Evolutionary conservation across 2,888 invertebrate genomes (phyloP).

Genomic region (Anoplius nigerrimus): DNA sequence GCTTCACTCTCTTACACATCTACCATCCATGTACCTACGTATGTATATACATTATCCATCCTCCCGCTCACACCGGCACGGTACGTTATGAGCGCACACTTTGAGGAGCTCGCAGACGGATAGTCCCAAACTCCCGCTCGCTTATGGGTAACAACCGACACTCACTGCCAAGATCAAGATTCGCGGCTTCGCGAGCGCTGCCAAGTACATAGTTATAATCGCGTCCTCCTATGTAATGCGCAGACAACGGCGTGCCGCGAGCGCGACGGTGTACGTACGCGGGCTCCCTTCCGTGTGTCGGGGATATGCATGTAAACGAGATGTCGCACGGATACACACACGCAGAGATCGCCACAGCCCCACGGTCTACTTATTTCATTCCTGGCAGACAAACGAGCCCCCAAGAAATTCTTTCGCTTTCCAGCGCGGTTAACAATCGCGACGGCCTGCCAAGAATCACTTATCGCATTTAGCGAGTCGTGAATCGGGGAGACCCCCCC

Average conservation of each 20-base stretch:
- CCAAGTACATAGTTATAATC: slow-evolving; percentile 24
- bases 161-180: slow-evolving; percentile 63
- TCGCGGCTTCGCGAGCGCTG: slow-evolving; percentile 42
- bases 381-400: slow-evolving; percentile 30
- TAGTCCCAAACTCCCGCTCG: slow-evolving; percentile 43
- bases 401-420: slow-evolving; percentile 31
- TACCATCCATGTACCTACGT: neutral
- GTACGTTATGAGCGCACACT: too few species aligned
- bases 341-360: neutral
- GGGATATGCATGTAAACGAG: neutral
- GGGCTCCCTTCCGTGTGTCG: neutral
- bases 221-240: slow-evolving; percentile 10
- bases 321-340: neutral
- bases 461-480: slow-evolving; percentile 56
- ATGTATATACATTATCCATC: neutral
- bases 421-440: slow-evolving; percentile 46
- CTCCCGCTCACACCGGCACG: too few species aligned
- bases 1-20: slow-evolving; percentile 15
- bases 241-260: neutral
- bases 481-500: slow-evolving; percentile 27
- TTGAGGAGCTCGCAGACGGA: slow-evolving; percentile 42
- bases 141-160: slow-evolving; percentile 51
- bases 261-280: neutral
- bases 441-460: slow-evolving; percentile 60
- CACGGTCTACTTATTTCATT: slow-evolving; percentile 2